Conservation (phyloP, 2,113 vertebrate species). For the Grantiella picta region DNA sequence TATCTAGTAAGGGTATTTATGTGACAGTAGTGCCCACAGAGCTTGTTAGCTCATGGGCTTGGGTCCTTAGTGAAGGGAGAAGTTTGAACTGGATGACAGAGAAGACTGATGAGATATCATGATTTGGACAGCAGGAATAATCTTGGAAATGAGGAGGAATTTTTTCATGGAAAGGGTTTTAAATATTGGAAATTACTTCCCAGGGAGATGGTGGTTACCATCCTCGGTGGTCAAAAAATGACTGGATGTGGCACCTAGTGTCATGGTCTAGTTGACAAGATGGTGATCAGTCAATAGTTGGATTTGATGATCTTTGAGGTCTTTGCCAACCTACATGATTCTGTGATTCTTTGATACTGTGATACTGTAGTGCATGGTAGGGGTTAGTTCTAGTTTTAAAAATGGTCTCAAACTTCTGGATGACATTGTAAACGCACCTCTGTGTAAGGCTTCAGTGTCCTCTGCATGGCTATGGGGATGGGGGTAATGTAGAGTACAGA, state of each 20-base stretch:
- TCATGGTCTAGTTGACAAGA: background rate
- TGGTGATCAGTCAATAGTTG: background rate
- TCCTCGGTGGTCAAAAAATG: background rate
- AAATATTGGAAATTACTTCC: background rate
- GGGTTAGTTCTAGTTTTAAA: background rate
- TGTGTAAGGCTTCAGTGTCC: background rate
- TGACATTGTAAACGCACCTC: background rate
- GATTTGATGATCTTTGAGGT: background rate
- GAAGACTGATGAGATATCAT: background rate
- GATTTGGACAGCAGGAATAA: background rate
- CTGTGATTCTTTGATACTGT: background rate
- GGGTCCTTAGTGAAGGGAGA: background rate
- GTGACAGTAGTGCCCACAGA: background rate
- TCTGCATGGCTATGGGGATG: background rate
- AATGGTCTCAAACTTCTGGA: background rate
- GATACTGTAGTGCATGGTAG: background rate
- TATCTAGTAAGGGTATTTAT: background rate
- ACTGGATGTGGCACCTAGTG: background rate
- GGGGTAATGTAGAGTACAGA: background rate
- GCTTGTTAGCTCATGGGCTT: background rate
- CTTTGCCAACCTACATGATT: background rate
- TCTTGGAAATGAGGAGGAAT: background rate
- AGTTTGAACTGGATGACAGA: background rate
- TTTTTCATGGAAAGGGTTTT: background rate
- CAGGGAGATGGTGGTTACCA: background rate